phyloP scores from a whole-genome alignment of 2,888 invertebrate genomes.

The Callosobruchus maculatus region DNA sequence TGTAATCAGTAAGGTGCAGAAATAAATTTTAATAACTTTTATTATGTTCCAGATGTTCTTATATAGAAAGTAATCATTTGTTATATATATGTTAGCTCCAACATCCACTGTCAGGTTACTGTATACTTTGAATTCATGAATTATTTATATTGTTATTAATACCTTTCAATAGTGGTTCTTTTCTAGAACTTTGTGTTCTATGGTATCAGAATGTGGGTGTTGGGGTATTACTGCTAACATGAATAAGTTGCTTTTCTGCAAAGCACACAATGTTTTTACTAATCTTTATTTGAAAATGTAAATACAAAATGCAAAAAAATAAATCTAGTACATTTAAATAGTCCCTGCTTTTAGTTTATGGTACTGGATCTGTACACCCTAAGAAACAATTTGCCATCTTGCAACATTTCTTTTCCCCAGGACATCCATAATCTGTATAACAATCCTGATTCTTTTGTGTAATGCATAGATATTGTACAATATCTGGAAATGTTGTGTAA shows the following conservation, averaged over 20 bases:
- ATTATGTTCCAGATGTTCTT: neutral
- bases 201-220: neutral
- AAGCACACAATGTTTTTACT: neutral
- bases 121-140: neutral
- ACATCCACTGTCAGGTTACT: neutral
- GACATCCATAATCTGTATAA: conserved; percentile 19
- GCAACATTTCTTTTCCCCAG: conserved; percentile 19
- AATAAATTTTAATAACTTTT: neutral
- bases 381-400: conserved; percentile 16
- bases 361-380: neutral
- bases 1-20: neutral
- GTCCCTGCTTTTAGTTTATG: too few species aligned
- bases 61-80: neutral
- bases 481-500: conserved; percentile 3
- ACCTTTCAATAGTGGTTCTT: neutral
- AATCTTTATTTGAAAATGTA: conserved; percentile 4
- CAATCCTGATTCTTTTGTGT: conserved; percentile 15
- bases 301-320: conserved; percentile 10
- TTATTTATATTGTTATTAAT: too few species aligned
- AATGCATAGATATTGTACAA: conserved; percentile 3
- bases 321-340: neutral
- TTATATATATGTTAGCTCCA: neutral
- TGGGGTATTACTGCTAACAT: too few species aligned
- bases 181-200: too few species aligned
- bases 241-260: neutral